phyloP scores from a whole-genome alignment of 1,140 invertebrate species.

The Tribolium madens region DNA sequence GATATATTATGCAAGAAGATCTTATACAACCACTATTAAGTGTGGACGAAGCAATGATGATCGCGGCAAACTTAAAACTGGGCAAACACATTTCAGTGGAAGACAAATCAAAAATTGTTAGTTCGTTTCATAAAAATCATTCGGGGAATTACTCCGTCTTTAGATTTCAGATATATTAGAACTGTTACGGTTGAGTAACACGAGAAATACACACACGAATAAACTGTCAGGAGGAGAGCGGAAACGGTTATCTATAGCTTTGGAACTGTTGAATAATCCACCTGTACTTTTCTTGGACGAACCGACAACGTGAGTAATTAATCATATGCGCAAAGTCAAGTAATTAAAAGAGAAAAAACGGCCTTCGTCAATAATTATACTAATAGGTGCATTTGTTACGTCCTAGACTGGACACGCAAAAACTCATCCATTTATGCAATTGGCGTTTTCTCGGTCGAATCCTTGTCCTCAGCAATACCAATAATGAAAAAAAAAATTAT shows the following conservation, averaged over 20 bases:
- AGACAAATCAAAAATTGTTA: constrained; percentile 80
- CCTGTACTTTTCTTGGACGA: constrained; percentile 88
- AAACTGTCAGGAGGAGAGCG: constrained; percentile 91
- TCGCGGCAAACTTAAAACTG: constrained; percentile 90
- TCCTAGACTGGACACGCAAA: background rate
- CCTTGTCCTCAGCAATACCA: background rate
- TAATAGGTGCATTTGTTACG: background rate
- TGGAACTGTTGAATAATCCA: constrained; percentile 96
- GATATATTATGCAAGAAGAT: constrained; percentile 97
- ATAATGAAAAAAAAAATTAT: background rate
- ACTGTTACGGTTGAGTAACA: constrained; percentile 72
- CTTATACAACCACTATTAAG: constrained; percentile 87
- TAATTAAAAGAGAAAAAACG: background rate
- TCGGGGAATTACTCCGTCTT: constrained; percentile 54
- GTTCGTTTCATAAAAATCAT: constrained; percentile 59
- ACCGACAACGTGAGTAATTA: constrained; percentile 80
- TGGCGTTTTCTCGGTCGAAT: background rate
- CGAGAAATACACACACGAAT: constrained; percentile 77
- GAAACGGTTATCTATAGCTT: constrained; percentile 91
- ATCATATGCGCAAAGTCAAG: background rate
- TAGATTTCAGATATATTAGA: constrained; percentile 81
- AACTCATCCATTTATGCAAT: background rate
- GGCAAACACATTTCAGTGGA: constrained; percentile 72
- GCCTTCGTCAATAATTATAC: background rate
- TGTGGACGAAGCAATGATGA: constrained; percentile 86